Base-by-base conservation (phyloP, 2,113 vertebrate genomes). In the Rhinichthys klamathensis region DNA sequence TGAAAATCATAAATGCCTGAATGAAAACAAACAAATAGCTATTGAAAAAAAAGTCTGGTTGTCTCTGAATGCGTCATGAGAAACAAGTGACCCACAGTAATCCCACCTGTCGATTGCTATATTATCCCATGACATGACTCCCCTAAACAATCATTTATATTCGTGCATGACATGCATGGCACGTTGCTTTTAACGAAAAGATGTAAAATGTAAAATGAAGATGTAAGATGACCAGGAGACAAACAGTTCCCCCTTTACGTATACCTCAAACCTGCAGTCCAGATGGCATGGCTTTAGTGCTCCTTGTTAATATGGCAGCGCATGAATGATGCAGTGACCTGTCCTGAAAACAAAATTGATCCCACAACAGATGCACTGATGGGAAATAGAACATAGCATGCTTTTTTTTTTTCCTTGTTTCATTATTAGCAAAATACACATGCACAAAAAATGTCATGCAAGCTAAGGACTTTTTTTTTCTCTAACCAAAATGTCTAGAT, bases 241-340 rank as follows among this genome's bases (percentile, higher is more conserved):
- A 75, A 63, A 73, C 61, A 21, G 30, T 44, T 13, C 4, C 6
- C 18, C 35, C 49, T 13, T 49, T 84, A 23, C 25, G 32, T 76
- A 80, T 80, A 51, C 82, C 8, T 76, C 35, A 46, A 65, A 27
- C 82, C 44, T 13, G 63, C 69, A 27, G 84, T 60, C 84, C 77
- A 84, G 78, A 73, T 86, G 77, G 70, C 77, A 72, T 82, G 83
- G 38, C 61, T 82, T 18, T 82, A 15, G 13, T 9, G 21, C 51
- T 80, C 70, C 74, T 86, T 77, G 82, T 58, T 83, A 70, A 44
- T 76, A 84, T 88, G 77, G 70, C 69, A 81, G 63, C 30, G 72
- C 81, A 86, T 82, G 51, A 89, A 86, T 84, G 77, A 86, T 78
- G 78, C 56, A 77, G 23, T 61, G 78, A 77, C 82, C 61, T 65